Conservation (phyloP, 2,888 invertebrate species). For the Pantelozetes paolii region DNA sequence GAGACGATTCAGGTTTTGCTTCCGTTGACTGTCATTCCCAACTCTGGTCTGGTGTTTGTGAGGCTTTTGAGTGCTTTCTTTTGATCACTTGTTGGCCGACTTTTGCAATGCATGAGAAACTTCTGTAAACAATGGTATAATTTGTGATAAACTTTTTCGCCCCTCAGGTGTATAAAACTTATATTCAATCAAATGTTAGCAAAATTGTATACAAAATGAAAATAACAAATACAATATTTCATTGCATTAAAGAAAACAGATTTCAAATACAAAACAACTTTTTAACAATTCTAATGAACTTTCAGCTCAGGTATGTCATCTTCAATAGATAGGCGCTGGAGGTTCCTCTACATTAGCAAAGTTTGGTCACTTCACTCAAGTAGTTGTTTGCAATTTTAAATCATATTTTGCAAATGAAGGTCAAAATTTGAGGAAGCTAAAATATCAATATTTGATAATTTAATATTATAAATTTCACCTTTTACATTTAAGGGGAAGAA, state of each 20-base stretch:
- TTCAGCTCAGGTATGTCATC: neutral
- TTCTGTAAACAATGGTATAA: constrained; percentile 19
- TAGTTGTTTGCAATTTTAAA: too few relatives aligned
- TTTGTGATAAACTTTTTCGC: constrained; percentile 30
- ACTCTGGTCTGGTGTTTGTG: neutral
- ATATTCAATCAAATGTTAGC: neutral
- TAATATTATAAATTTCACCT: too few relatives aligned
- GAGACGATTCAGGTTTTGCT: constrained; percentile 14
- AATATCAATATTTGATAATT: too few relatives aligned
- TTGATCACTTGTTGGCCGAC: constrained; percentile 30
- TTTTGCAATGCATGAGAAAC: constrained; percentile 34
- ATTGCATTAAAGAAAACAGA: neutral
- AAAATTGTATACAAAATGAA: constrained; percentile 2
- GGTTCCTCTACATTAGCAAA: neutral
- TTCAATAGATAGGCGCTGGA: too few relatives aligned
- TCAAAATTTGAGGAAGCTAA: too few relatives aligned
- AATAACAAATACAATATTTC: neutral
- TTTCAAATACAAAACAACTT: constrained; percentile 4
- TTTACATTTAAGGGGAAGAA: too few relatives aligned
- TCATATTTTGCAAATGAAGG: too few relatives aligned
- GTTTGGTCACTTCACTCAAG: too few relatives aligned
- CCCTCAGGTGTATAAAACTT: neutral
- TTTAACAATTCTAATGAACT: constrained; percentile 6
- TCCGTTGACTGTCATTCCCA: neutral
- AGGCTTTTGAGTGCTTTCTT: neutral